Base-by-base conservation (phyloP, 2,888 invertebrate species). In the Eupithecia insigniata region DNA sequence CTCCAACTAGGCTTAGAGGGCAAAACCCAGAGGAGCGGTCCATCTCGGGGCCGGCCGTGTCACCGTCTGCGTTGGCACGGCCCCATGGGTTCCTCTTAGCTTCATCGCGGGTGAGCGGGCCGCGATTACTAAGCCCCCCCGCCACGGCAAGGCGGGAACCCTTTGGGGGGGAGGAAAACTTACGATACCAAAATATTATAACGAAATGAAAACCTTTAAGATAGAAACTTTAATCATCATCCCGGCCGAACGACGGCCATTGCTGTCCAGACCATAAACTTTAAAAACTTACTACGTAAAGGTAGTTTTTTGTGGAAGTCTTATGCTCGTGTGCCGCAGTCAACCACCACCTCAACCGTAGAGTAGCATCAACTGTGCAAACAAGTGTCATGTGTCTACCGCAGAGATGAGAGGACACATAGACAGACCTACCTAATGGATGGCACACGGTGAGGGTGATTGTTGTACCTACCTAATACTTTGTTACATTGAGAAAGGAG, bases 371-470 rank as follows among this genome's bases (percentile, higher is more conserved):
- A 66, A 71, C 74, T 71, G 71, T 55, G 68, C 72, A 81, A 80
- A 85, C 79, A 82, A 51, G 67, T 76, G 81, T 84, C 81, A 72
- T 62, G 76, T 86, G 82, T 79, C 79, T 69, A 69, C 62, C 73
- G 74, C 77, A 79, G 55, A 79, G 55, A 51, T 1, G 51, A 55
- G 55, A 55, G 75, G 26, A 39, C 72, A 73, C 69, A 78, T 77
- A 82, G 83, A 82, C 78, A 82, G 83, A 82, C 75, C 80, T 75
- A 81, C 76, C 81, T 71, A 74, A 75, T 73, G 76, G 75, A 30
- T 8, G 69, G 2, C 66, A 66, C 74, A 16, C 30, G 62, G 62
- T n/a, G 61, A 26, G 60, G 61, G 18, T 10, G 18, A 62, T 30
- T 62, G 62, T 62, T 32, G 32, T n/a, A 60, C 18, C 16, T 7